These are phyloP conservation scores for Desmophyllum pertusum DNA, from an alignment of 92 coral and sea anemone genomes.

Conservation along the genomic window DNA sequence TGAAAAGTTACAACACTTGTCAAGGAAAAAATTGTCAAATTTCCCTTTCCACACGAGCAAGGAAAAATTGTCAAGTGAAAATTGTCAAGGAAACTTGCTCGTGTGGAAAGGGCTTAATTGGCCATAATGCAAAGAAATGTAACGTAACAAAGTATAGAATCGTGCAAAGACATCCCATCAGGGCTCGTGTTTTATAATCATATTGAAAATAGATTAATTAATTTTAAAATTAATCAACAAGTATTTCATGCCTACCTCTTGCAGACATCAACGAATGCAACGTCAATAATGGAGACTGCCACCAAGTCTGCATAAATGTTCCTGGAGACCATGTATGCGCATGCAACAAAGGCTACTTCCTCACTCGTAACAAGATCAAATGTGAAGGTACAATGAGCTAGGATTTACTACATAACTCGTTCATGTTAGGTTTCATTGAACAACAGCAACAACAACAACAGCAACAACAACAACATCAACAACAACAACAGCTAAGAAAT, in stretches of 20 bases:
- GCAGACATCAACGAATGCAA: conserved; percentile 77
- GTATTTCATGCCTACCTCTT: not conserved
- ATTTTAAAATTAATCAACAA: not conserved
- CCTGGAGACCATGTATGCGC: conserved; percentile 63
- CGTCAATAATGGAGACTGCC: conserved; percentile 46
- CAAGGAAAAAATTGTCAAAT: too few relatives aligned
- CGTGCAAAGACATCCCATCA: too few relatives aligned
- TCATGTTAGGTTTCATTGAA: not conserved
- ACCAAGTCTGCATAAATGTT: conserved; percentile 51
- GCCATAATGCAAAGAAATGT: too few relatives aligned
- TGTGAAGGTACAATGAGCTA: conserved; percentile 48
- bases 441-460: not conserved
- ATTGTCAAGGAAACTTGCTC: too few relatives aligned
- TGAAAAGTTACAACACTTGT: too few relatives aligned
- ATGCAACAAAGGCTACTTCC: conserved; percentile 56
- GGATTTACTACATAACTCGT: not conserved
- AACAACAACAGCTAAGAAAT: not conserved
- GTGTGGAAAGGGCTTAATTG: too few relatives aligned
- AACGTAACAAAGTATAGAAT: too few relatives aligned
- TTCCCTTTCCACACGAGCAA: too few relatives aligned
- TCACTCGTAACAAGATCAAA: conserved; percentile 37
- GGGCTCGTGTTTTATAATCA: too few relatives aligned
- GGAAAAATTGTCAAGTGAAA: too few relatives aligned
- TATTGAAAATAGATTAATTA: not conserved
- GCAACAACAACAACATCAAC: not conserved